phyloP scores from a whole-genome alignment of 2,797 vertebrate genomes.

The Mus minutoides region DNA sequence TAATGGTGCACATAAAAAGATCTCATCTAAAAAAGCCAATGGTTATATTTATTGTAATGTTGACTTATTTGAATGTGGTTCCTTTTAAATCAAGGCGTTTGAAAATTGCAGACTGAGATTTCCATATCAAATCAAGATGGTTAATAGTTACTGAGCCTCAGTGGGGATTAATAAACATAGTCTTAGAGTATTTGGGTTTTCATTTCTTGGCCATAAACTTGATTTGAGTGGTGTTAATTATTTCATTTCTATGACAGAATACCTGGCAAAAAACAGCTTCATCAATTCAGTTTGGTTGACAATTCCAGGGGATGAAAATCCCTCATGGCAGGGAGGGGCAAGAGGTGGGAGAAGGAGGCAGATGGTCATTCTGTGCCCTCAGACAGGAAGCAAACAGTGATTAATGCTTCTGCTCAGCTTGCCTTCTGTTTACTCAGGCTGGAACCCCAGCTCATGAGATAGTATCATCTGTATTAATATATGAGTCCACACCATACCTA shows the following conservation, averaged over 20 bases:
- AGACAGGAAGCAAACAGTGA: not conserved
- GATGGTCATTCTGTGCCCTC: not conserved
- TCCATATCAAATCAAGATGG: conserved; percentile 57
- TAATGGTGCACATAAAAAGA: conserved; percentile 19
- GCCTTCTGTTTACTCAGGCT: not conserved
- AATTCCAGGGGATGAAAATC: not conserved
- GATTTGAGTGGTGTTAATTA: not conserved
- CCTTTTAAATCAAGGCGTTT: conserved; percentile 47
- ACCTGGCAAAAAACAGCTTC: not conserved
- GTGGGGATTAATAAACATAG: not conserved
- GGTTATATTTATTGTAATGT: conserved; percentile 60
- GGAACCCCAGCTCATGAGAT: not conserved
- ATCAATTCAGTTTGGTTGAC: not conserved
- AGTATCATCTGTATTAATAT: too few relatives aligned
- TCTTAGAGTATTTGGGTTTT: conserved; percentile 6
- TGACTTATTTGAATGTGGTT: conserved; percentile 18
- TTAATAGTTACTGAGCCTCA: conserved; percentile 29
- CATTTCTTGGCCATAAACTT: conserved; percentile 41
- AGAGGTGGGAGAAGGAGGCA: not conserved
- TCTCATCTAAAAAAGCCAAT: conserved; percentile 5
- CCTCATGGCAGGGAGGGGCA: not conserved
- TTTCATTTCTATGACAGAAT: not conserved
- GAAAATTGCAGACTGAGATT: conserved; percentile 40
- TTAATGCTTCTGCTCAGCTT: not conserved
- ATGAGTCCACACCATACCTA: not conserved